Conservation (phyloP, 2,797 vertebrate genomes). For the Bovichtus diacanthus region DNA sequence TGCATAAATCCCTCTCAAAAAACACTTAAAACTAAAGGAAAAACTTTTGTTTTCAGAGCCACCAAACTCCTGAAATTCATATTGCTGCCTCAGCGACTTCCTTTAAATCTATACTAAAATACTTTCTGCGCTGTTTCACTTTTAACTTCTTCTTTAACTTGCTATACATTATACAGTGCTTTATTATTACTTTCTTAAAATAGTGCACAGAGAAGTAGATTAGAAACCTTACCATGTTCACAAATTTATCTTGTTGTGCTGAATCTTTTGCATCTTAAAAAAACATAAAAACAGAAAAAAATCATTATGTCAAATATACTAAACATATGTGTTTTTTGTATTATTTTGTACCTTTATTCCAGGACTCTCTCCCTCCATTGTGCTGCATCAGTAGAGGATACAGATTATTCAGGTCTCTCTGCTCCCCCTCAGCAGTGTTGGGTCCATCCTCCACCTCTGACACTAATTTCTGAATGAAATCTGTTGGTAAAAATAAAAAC, state of each 20-base stretch:
- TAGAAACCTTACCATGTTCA: constrained; percentile 77
- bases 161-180: not conserved
- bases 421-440: constrained; percentile 69
- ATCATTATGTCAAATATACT: not conserved
- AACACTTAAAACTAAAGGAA: not conserved
- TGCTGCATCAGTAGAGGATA: constrained; percentile 79
- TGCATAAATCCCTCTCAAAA: not conserved
- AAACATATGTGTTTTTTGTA: too few species aligned
- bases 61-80: not conserved
- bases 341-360: constrained; percentile 77
- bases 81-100: not conserved
- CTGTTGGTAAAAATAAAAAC: constrained; percentile 59
- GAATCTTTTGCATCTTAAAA: constrained; percentile 76
- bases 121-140: not conserved
- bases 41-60: not conserved
- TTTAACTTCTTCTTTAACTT: not conserved
- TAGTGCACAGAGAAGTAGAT: not conserved
- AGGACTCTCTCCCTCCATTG: constrained; percentile 69
- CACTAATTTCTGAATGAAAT: constrained; percentile 84
- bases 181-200: not conserved
- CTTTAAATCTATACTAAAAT: not conserved
- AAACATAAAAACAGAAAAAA: not conserved
- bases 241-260: constrained; percentile 74
- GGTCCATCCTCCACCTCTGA: constrained; percentile 79
- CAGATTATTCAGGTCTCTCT: constrained; percentile 74